Conservation (phyloP, 2,888 invertebrate genomes). For the Hydrotaea cyrtoneurina region DNA sequence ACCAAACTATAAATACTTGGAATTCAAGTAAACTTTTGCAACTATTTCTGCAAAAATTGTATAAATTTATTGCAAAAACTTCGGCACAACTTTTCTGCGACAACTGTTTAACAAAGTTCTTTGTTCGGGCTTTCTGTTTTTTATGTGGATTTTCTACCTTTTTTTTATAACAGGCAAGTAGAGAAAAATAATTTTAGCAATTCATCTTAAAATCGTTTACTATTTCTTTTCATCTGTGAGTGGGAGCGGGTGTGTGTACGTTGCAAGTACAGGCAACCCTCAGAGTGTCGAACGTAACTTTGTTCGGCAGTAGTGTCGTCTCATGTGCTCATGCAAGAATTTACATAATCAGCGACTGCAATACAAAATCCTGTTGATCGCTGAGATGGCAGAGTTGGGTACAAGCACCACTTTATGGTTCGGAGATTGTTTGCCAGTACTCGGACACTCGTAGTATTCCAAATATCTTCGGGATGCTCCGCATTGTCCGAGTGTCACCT, state of each 20-base stretch:
- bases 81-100: background rate
- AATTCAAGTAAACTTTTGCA: background rate
- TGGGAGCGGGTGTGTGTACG: background rate
- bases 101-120: slow-evolving; percentile 1
- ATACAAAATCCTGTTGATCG: too few species aligned
- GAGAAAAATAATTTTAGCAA: slow-evolving; percentile 51
- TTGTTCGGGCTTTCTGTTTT: background rate
- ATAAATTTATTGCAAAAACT: slow-evolving; percentile 14
- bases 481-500: background rate
- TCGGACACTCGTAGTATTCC: background rate
- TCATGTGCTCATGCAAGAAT: background rate
- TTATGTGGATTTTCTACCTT: background rate
- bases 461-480: background rate
- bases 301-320: background rate
- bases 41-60: background rate
- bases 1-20: background rate
- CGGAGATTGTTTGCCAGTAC: too few species aligned
- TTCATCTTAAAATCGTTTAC: slow-evolving; percentile 52
- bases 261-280: background rate
- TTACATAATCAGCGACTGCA: too few species aligned
- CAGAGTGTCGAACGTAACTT: background rate
- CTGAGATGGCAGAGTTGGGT: too few species aligned
- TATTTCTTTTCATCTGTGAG: slow-evolving; percentile 18
- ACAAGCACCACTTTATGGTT: too few species aligned
- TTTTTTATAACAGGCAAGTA: slow-evolving; percentile 19